These are phyloP conservation scores for Ypsolopha sequella DNA, from an alignment of 2,888 invertebrate genomes.

Conservation along the genomic window DNA sequence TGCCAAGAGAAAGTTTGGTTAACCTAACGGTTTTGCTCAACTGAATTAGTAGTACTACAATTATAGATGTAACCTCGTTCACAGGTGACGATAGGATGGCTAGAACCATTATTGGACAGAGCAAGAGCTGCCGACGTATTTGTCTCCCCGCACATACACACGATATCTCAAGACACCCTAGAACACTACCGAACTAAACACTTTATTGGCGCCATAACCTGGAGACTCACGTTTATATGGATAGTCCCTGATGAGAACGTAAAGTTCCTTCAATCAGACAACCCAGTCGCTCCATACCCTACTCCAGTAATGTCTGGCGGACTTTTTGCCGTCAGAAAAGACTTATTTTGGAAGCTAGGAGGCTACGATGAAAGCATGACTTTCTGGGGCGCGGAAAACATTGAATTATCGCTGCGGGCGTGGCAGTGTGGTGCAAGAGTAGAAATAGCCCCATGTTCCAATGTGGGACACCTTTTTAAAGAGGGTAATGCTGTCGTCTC, in stretches of 20 bases:
- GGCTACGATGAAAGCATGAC: conserved; percentile 79
- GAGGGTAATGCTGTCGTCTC: conserved; percentile 96
- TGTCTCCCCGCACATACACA: conserved; percentile 60
- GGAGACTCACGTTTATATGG: conserved; percentile 96
- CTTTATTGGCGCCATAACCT: conserved; percentile 98
- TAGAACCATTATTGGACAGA: conserved; percentile 66
- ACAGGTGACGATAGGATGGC: conserved; percentile 73
- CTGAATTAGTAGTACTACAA: not conserved
- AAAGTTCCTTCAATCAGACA: conserved; percentile 70
- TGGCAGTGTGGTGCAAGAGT: conserved; percentile 96
- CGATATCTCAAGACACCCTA: conserved; percentile 95
- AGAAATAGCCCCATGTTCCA: conserved; percentile 92
- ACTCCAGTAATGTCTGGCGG: conserved; percentile 97
- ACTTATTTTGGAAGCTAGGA: conserved; percentile 90
- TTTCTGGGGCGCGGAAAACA: conserved; percentile 99
- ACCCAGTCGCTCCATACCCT: conserved; percentile 77
- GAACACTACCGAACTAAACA: conserved; percentile 95
- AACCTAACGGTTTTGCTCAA: too few species aligned
- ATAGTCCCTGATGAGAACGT: conserved; percentile 79
- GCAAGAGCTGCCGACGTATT: conserved; percentile 64
- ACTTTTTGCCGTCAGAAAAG: conserved; percentile 87
- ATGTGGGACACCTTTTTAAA: conserved; percentile 94
- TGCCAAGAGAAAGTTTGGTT: too few species aligned
- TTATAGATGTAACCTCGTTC: conserved; percentile 10
- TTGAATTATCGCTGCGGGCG: conserved; percentile 95